Evolutionary conservation across 2,888 invertebrate species (phyloP).

Genomic region (Chrysotoxum bicinctum): DNA sequence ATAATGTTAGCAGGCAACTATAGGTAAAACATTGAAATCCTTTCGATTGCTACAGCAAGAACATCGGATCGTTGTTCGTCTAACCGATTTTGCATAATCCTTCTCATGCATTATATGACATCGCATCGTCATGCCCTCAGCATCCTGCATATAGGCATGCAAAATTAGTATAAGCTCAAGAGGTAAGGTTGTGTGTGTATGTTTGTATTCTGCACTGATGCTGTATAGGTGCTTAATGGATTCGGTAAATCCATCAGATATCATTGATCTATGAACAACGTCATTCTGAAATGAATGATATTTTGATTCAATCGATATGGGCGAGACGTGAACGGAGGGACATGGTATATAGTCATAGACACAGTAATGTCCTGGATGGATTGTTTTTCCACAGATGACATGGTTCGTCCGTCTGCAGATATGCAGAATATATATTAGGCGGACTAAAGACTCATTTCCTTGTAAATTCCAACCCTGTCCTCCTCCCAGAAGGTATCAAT

Average conservation of each 20-base stretch:
- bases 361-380: slow-evolving; percentile 19
- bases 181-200: background rate
- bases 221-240: slow-evolving; percentile 9
- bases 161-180: slow-evolving; percentile 7
- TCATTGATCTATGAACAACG: slow-evolving; percentile 53
- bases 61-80: slow-evolving; percentile 13
- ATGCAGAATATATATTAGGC: slow-evolving; percentile 50
- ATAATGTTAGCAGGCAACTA: background rate
- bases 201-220: too few species aligned
- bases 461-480: background rate
- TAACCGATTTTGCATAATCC: slow-evolving; percentile 51
- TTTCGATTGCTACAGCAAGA: slow-evolving; percentile 30
- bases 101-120: background rate
- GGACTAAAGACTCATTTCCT: slow-evolving; percentile 17
- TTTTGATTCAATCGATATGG: slow-evolving; percentile 57
- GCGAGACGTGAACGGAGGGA: background rate
- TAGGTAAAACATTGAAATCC: slow-evolving; percentile 33
- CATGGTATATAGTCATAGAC: background rate
- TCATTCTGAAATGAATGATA: slow-evolving; percentile 42
- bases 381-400: slow-evolving; percentile 23
- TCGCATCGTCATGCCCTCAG: background rate
- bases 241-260: slow-evolving; percentile 36
- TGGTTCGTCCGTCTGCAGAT: background rate
- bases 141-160: background rate
- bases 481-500: background rate